Evolutionary conservation across 2,797 vertebrate species (phyloP).

Genomic region (Anableps anableps): DNA sequence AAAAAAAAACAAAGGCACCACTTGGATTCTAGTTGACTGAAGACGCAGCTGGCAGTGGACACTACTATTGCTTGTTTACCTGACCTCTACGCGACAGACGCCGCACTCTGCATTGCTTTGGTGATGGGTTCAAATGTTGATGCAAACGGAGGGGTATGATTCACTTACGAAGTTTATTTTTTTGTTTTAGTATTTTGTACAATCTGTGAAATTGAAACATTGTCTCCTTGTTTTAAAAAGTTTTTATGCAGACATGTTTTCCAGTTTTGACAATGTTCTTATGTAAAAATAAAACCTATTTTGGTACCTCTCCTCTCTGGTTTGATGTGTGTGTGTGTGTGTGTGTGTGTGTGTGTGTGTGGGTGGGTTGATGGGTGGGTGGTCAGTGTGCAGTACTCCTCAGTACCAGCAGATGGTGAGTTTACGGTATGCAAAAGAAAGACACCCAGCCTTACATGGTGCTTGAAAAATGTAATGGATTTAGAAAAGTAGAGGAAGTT

Average conservation of each 20-base stretch:
- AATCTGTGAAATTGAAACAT: conserved; percentile 79
- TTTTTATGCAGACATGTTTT: conserved; percentile 85
- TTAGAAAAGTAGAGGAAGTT: not conserved
- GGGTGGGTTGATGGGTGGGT: not conserved
- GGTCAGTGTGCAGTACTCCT: conserved; percentile 39
- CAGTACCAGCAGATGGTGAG: conserved; percentile 55
- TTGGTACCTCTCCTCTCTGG: conserved; percentile 77
- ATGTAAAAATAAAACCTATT: conserved; percentile 85
- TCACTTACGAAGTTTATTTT: conserved; percentile 57
- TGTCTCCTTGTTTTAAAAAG: conserved; percentile 79
- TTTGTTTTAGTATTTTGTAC: conserved; percentile 81
- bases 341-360: conserved; percentile 1
- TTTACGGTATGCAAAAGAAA: conserved; percentile 7
- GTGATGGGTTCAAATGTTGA: conserved; percentile 68
- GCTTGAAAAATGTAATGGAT: not conserved
- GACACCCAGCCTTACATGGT: not conserved
- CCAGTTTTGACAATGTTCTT: conserved; percentile 82
- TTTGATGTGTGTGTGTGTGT: conserved; percentile 26
- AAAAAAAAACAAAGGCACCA: conserved; percentile 36
- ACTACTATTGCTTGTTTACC: conserved; percentile 62
- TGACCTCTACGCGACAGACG: conserved; percentile 47
- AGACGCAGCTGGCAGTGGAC: conserved; percentile 32
- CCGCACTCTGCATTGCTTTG: conserved; percentile 50
- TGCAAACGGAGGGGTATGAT: conserved; percentile 61
- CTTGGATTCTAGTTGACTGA: conserved; percentile 12